Conservation (phyloP, 1,140 invertebrate species). For the Brachionus manjavacas region DNA sequence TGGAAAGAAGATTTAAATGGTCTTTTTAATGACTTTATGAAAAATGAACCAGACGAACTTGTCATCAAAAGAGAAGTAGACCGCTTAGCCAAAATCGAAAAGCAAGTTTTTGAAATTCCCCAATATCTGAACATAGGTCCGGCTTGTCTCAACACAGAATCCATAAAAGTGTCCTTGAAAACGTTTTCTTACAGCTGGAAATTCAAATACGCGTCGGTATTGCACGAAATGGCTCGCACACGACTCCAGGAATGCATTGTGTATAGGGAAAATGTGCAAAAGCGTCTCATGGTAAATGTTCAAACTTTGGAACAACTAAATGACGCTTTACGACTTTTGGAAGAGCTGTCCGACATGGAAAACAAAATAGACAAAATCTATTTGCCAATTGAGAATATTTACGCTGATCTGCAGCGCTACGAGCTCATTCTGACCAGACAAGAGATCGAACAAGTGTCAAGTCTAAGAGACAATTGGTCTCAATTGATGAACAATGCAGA, state of each 20-base stretch:
- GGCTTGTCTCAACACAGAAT: constrained; percentile 51
- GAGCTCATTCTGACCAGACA: constrained; percentile 48
- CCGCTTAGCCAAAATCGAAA: constrained; percentile 47
- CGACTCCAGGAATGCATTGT: constrained; percentile 50
- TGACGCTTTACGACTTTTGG: constrained; percentile 53
- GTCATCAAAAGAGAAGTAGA: constrained; percentile 48
- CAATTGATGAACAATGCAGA: constrained; percentile 54
- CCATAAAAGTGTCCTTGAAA: constrained; percentile 55
- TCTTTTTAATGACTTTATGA: constrained; percentile 55
- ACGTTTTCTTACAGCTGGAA: constrained; percentile 57
- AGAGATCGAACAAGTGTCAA: constrained; percentile 55
- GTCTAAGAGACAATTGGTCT: constrained; percentile 53
- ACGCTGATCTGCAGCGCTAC: constrained; percentile 52
- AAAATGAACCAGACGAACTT: constrained; percentile 50
- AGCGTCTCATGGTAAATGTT: constrained; percentile 52
- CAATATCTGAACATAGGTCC: constrained; percentile 50
- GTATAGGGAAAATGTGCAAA: constrained; percentile 52
- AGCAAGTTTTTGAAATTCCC: constrained; percentile 52
- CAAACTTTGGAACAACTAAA: constrained; percentile 55
- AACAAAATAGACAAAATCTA: constrained; percentile 58
- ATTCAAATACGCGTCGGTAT: constrained; percentile 53
- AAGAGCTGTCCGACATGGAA: constrained; percentile 57
- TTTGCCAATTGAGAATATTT: constrained; percentile 57
- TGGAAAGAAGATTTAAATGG: constrained; percentile 57
- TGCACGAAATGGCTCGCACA: constrained; percentile 57